Evolutionary conservation across 2,888 invertebrate genomes (phyloP), one percentile per base, ranked within the genome.

Genomic region (Aradus depressus): DNA sequence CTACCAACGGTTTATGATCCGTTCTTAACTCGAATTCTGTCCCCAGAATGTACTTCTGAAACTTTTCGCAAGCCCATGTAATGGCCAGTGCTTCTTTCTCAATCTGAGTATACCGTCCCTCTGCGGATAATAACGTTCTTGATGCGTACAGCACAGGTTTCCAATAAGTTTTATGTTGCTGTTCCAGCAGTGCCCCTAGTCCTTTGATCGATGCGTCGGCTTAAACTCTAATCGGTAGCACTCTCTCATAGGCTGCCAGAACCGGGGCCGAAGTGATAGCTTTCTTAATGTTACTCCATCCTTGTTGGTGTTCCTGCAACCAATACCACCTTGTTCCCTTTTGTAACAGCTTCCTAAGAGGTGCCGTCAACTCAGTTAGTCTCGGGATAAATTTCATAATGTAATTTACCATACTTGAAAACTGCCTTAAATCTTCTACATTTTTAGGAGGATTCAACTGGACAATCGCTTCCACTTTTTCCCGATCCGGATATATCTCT

Each of bases 211-310:
- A 50, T 3, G 50, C 50, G 19, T 51, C 51, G 2, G 34, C 16
- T 3, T 32, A 43, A 4, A 51, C 43, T 16, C 51, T 12, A 3
- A 37, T 51, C n/a, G 35, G 37, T 18, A 51, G 16, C 8, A 28
- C 38, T 2, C 44, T 44, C n/a, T n/a, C n/a, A n/a, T n/a, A n/a
- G n/a, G n/a, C n/a, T n/a, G n/a, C n/a, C n/a, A n/a, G n/a, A n/a
- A n/a, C n/a, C n/a, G n/a, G n/a, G n/a, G n/a, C n/a, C n/a, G n/a
- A n/a, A n/a, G n/a, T n/a, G n/a, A n/a, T 19, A 18, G 28, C 19
- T 26, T 42, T 10, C 21, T 58, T 58, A 18, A 55, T 16, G n/a
- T 51, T 44, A 4, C 48, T 32, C 16, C 52, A 58, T 8, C 51
- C 45, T 35, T 19, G 16, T 35, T 53, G 45, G 31, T 56, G 53